phyloP scores from a whole-genome alignment of 2,888 invertebrate genomes.

The Iselma pallidipennis region DNA sequence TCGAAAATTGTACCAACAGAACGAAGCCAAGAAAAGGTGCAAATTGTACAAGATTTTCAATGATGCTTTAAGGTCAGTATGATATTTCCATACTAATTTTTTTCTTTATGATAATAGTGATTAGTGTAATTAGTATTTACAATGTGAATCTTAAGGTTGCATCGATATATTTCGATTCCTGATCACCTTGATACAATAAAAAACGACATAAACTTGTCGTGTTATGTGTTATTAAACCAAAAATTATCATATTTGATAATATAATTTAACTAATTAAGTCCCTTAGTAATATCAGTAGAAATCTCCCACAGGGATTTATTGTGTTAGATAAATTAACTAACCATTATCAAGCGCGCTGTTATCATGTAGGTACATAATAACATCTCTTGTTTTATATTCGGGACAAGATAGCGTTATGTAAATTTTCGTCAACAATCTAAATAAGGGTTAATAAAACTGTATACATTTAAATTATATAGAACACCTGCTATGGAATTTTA shows the following conservation, averaged over 20 bases:
- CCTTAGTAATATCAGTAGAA: no score
- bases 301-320: background rate
- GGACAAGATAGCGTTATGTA: background rate
- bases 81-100: no score
- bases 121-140: no score
- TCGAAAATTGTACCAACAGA: background rate
- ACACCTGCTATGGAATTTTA: background rate
- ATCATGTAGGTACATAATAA: no score
- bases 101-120: no score
- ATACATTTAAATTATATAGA: background rate
- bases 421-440: background rate
- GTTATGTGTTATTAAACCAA: no score
- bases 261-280: no score
- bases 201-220: background rate
- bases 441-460: background rate
- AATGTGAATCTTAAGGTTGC: background rate
- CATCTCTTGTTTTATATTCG: background rate
- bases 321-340: background rate
- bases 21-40: no score
- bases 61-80: background rate
- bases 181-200: background rate
- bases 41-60: background rate
- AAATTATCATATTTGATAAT: no score
- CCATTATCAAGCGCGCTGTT: no score
- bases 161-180: background rate